Evolutionary conservation across 2,888 invertebrate species (phyloP).

Genomic region (Tuberolachnus salignus): DNA sequence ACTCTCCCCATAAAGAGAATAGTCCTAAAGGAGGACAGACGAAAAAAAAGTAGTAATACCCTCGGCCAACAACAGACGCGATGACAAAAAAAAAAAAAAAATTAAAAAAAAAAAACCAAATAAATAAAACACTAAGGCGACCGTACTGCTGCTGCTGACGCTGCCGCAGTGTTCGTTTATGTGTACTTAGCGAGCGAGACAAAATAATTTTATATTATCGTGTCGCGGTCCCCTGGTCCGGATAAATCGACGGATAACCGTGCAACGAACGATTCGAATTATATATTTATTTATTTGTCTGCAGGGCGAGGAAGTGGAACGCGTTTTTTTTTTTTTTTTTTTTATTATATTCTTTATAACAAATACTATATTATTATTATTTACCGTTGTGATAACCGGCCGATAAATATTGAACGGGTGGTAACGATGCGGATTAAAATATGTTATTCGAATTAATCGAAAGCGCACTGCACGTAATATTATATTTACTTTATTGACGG

Average conservation of each 20-base stretch:
- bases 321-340: background rate
- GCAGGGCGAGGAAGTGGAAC: background rate
- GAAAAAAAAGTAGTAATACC: slow-evolving; percentile 32
- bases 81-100: background rate
- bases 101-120: slow-evolving; percentile 1
- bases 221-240: slow-evolving; percentile 18
- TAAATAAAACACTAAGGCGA: slow-evolving; percentile 33
- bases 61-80: background rate
- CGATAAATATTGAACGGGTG: background rate
- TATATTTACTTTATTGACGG: background rate
- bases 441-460: slow-evolving; percentile 22
- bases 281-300: slow-evolving; percentile 24
- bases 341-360: background rate
- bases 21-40: slow-evolving; percentile 21
- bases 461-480: background rate
- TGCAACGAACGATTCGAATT: slow-evolving; percentile 33
- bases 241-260: slow-evolving; percentile 44
- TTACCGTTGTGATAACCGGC: slow-evolving; percentile 14
- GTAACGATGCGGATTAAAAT: slow-evolving; percentile 13
- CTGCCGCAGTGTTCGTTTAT: slow-evolving; percentile 32
- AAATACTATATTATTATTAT: background rate
- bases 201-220: slow-evolving; percentile 42
- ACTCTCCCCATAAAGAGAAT: slow-evolving; percentile 33
- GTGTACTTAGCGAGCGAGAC: slow-evolving; percentile 25
- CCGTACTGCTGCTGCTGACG: slow-evolving; percentile 13